Base-by-base conservation (phyloP, 2,113 vertebrate genomes). In the Toxotes jaculatrix region DNA sequence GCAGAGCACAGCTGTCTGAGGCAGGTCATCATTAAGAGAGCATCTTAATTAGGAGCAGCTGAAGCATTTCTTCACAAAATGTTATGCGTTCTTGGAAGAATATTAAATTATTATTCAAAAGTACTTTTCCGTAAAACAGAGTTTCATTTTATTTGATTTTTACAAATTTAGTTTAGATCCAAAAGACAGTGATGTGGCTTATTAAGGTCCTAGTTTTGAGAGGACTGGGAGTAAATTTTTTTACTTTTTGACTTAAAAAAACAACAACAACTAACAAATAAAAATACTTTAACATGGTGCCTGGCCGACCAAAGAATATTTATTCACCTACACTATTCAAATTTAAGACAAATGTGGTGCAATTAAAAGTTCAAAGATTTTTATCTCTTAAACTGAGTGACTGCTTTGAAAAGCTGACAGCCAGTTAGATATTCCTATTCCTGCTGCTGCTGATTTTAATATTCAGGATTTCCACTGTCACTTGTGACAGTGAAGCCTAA, bases 31-130 rank as follows among this genome's bases (percentile, higher is more conserved):
- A 43, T 87, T 55, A 70, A 0, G 7, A 56, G 40, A 85, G 79
- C 47, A 55, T 68, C 70, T 83, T 88, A 65, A 89, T 83, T 72
- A 89, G 76, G 34, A 68, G 38, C 74, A 80, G 72, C 71, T 89
- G 60, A 73, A 70, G 59, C 43, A 32, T 66, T 40, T 69, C 66
- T 73, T 69, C 17, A 16, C 45, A 69, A 82, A 72, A 64, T 75
- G 51, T 27, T 76, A 1, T 60, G 38, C n/a, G 69, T 77, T 61
- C 34, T 3, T 38, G 21, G 32, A 7, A 17, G 36, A 34, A 40
- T 60, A 60, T 42, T 2, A 72, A 13, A 27, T 27, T 27, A 27
- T 47, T n/a, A 34, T 63, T 38, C 32, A 42, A 42, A 64, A 36
- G 64, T 36, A 55, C 76, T 19, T 67, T 23, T 59, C 4, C 34